Base-by-base conservation (phyloP, 2,113 vertebrate genomes). In the Caranx melampygus region DNA sequence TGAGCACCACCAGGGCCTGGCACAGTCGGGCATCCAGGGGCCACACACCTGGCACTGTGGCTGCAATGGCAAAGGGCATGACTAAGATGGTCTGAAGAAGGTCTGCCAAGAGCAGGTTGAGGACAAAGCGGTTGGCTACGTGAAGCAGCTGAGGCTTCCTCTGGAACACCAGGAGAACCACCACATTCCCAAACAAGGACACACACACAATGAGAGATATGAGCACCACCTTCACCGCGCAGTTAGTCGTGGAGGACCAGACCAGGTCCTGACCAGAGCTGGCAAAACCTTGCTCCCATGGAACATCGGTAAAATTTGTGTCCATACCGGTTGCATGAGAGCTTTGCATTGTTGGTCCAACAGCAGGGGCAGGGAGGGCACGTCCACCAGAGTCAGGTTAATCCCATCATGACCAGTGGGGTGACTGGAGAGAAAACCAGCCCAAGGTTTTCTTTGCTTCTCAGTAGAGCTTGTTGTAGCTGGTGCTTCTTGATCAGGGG, bases 61-160 rank as follows among this genome's bases (percentile, higher is more conserved):
- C 94, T 2, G 95, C 95, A 57, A 97, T 95, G 77, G 95, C 95
- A 77, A 97, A 96, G 47, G 97, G 97, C 93, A 96, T 97, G 78
- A 97, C 96, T 10, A 97, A 83, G 7, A 95, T 78, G 11, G 96
- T 95, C 91, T 97, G 97, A 47, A 97, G 94, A 3, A 97, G 92
- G 82, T 97, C 96, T 1, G 96, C 96, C 85, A 97, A 58, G 16
- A 97, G 94, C 60, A 97, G 95, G 92, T 97, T 97, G 83, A 97
- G 96, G 74, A 97, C 95, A 45, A 97, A 97, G 62, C 96, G 95
- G 83, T 97, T 97, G 81, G 96, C 95, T 37, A 97, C 96, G 6
- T 97, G 96, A 33, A 97, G 92, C 34, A 97, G 93, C 87, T 97
- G 95, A 0, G 97, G 96, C 89, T 97, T 97, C 78, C 95, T 94